phyloP scores from a whole-genome alignment of 1,140 invertebrate species.

The Drepana arcuata region DNA sequence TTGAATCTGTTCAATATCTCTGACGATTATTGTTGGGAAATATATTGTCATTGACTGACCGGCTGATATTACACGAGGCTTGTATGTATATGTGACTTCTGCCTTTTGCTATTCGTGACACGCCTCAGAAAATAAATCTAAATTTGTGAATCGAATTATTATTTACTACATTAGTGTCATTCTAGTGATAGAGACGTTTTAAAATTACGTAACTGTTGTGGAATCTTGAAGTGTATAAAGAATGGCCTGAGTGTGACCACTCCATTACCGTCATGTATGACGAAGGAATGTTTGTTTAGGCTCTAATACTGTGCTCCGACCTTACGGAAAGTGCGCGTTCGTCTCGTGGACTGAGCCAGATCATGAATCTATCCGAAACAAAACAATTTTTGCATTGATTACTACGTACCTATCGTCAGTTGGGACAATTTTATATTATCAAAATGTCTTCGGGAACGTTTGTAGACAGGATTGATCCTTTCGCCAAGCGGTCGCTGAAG shows the following conservation, averaged over 20 bases:
- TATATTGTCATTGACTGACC: slow-evolving; percentile 70
- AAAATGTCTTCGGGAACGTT: slow-evolving; percentile 88
- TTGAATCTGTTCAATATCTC: slow-evolving; percentile 42
- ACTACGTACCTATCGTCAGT: slow-evolving; percentile 59
- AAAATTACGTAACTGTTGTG: slow-evolving; percentile 71
- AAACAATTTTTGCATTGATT: slow-evolving; percentile 63
- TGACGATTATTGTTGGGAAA: slow-evolving; percentile 51
- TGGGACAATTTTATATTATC: slow-evolving; percentile 62
- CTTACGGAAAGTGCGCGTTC: slow-evolving; percentile 60
- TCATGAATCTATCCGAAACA: slow-evolving; percentile 63
- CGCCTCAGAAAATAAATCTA: slow-evolving; percentile 68
- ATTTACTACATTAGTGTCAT: slow-evolving; percentile 64
- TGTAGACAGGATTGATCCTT: slow-evolving; percentile 95
- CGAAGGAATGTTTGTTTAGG: slow-evolving; percentile 71
- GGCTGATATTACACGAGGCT: slow-evolving; percentile 72
- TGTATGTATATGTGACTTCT: slow-evolving; percentile 71
- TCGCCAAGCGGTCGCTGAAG: slow-evolving; percentile 92
- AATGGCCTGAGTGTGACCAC: slow-evolving; percentile 69
- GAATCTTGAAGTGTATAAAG: slow-evolving; percentile 66
- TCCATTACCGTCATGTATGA: slow-evolving; percentile 70
- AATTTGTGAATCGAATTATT: slow-evolving; percentile 65
- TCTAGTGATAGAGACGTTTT: slow-evolving; percentile 62
- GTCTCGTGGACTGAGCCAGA: slow-evolving; percentile 56
- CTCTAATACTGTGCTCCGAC: slow-evolving; percentile 65
- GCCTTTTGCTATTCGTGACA: slow-evolving; percentile 68